Evolutionary conservation across 2,113 vertebrate genomes (phyloP), one percentile per base, ranked within the genome.

Genomic region (Maccullochella peelii): DNA sequence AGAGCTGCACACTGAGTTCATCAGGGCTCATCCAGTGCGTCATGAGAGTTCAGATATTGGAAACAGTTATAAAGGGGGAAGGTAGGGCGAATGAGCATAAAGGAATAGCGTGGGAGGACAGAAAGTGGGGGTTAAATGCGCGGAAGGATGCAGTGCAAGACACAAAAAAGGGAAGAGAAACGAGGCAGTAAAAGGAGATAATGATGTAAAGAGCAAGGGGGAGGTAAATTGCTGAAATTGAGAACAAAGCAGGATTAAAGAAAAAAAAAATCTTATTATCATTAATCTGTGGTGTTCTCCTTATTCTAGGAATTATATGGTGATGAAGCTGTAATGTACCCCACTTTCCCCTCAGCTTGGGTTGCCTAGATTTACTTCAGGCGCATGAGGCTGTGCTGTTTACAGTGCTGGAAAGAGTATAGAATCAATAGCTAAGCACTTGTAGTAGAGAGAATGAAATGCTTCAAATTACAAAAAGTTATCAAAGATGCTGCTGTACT

Each of bases 211-310:
- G 66, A 63, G 72, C 33, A 27, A 57, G 62, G 44, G 61, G 50
- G 68, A 66, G 36, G 74, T 66, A 67, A 86, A 84, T 11, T 44
- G 58, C 14, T 67, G 67, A 77, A 87, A 84, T 88, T 77, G 83
- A 68, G 76, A 84, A 82, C 73, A 88, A 70, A 83, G 44, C 25
- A 68, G 72, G 79, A 91, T 91, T 85, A 83, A 57, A 55, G 47
- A 20, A 38, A 7, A 6, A 7, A 6, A 54, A 25, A 58, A 62
- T 44, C 2, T 59, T 67, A 21, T 67, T 5, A 76, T 79, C 49
- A 58, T 72, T 52, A 88, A 20, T 66, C 50, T 61, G 21, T 42
- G 36, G n/a, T 77, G 58, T 62, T 83, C 66, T 59, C 18, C 50
- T 84, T 87, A 67, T 63, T 89, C 69, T 20, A 90, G 52, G 79